Conservation (phyloP, 2,113 vertebrate species). For the Pogonocichla stellata region DNA sequence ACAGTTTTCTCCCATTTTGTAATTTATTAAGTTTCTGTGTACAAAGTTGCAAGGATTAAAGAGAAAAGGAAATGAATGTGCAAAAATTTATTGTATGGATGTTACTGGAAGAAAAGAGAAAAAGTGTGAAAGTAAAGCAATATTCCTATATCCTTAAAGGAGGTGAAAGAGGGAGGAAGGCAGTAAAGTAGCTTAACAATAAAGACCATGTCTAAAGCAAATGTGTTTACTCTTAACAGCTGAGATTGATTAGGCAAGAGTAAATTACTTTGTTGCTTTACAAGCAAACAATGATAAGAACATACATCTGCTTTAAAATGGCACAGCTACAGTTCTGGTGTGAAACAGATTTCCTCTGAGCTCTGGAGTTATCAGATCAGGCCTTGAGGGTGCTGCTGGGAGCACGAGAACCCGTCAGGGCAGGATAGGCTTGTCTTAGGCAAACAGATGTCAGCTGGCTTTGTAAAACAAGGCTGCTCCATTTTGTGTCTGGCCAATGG, state of each 20-base stretch:
- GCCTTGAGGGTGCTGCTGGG: background rate
- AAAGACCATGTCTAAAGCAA: slow-evolving; percentile 1
- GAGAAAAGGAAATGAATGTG: background rate
- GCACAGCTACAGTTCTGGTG: background rate
- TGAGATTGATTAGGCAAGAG: background rate
- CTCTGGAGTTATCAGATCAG: background rate
- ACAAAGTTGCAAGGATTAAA: background rate
- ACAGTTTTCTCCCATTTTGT: background rate
- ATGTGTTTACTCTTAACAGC: slow-evolving; percentile 17
- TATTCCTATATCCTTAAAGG: background rate
- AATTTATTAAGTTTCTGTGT: background rate
- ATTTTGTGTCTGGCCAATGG: background rate
- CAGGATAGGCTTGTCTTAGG: background rate
- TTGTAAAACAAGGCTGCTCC: background rate
- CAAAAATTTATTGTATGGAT: background rate
- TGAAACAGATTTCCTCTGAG: background rate
- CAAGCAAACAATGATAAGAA: slow-evolving; percentile 27
- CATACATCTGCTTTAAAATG: slow-evolving; percentile 30
- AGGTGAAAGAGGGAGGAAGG: background rate
- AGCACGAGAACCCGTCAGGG: background rate
- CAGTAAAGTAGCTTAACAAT: background rate
- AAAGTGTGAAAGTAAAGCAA: background rate
- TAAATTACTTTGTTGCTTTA: slow-evolving; percentile 32
- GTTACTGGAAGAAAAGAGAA: background rate
- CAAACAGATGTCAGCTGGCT: background rate